These are phyloP conservation scores for Lycopodina hypogea DNA, from an alignment of 37 sponge, comb jelly and placozoan species.

Conservation along the genomic window DNA sequence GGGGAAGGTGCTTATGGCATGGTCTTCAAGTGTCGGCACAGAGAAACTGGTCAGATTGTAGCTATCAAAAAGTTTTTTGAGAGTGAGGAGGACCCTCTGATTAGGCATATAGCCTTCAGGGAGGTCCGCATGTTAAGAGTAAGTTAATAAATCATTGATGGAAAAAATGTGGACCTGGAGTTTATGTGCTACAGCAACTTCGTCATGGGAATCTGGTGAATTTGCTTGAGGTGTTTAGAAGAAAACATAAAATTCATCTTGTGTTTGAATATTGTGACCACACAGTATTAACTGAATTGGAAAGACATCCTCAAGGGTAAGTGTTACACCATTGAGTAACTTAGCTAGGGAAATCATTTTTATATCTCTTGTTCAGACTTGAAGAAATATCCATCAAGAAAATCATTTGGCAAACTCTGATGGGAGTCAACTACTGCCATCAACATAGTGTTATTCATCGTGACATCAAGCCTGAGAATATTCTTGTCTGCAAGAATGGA, in stretches of 20 bases:
- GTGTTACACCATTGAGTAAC: neutral
- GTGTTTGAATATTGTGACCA: constrained; percentile 99
- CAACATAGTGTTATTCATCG: constrained; percentile 91
- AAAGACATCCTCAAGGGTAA: constrained; percentile 84
- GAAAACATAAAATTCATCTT: constrained; percentile 87
- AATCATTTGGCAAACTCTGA: constrained; percentile 90
- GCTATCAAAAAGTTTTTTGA: constrained; percentile 99
- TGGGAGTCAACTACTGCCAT: constrained; percentile 90
- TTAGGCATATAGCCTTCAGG: constrained; percentile 88
- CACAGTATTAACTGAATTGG: constrained; percentile 96
- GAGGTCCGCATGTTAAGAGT: constrained; percentile 92
- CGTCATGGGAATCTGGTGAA: constrained; percentile 97
- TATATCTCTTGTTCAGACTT: constrained; percentile 20
- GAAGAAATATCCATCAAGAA: constrained; percentile 70
- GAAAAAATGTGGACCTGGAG: neutral
- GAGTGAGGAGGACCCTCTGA: constrained; percentile 95
- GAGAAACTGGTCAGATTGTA: constrained; percentile 87
- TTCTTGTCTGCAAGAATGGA: constrained; percentile 82
- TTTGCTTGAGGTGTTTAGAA: constrained; percentile 91
- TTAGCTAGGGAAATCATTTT: neutral
- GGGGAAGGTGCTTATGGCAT: constrained; percentile 98
- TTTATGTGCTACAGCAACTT: constrained; percentile 66
- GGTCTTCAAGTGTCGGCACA: constrained; percentile 93
- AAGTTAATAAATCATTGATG: neutral
- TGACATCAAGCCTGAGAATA: constrained; percentile 99